Conservation (phyloP, 30 jellyfish, hydroid and myxozoan genomes). For the Aurelia aurita complex sp. Pacific region DNA sequence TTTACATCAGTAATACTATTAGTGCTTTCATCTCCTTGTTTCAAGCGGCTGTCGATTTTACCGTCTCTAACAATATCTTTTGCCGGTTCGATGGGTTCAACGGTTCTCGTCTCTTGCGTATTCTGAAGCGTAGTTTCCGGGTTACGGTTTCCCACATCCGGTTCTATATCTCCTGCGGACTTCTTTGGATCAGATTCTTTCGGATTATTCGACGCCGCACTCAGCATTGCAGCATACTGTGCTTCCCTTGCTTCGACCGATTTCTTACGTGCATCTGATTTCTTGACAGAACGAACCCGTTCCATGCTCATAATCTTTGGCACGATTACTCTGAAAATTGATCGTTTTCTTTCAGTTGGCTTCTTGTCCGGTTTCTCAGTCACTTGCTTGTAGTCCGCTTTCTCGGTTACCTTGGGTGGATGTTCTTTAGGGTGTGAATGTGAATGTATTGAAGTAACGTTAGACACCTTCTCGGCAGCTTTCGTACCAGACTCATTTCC, state of each 20-base stretch:
- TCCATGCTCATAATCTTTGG: constrained; percentile 34
- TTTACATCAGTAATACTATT: neutral
- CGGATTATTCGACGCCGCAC: neutral
- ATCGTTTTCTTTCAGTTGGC: neutral
- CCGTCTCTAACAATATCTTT: neutral
- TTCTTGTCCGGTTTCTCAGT: too few relatives aligned
- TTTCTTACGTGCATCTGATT: constrained; percentile 4
- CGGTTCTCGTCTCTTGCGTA: neutral
- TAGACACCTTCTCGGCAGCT: too few relatives aligned
- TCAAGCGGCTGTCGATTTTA: too few relatives aligned
- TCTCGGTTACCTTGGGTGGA: too few relatives aligned
- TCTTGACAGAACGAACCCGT: constrained; percentile 1
- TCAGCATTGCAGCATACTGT: constrained; percentile 32
- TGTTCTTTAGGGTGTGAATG: too few relatives aligned
- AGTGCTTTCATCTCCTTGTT: neutral
- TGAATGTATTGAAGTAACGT: too few relatives aligned
- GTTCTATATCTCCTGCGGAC: neutral
- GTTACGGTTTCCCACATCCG: neutral
- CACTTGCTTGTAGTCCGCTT: too few relatives aligned
- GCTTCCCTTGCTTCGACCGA: constrained; percentile 26
- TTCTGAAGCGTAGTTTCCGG: neutral
- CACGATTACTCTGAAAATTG: constrained; percentile 17
- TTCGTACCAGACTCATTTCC: too few relatives aligned
- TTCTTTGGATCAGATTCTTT: neutral
- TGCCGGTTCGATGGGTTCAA: neutral